Conservation (phyloP, 2,888 invertebrate genomes). For the Balanococcus diminutus region DNA sequence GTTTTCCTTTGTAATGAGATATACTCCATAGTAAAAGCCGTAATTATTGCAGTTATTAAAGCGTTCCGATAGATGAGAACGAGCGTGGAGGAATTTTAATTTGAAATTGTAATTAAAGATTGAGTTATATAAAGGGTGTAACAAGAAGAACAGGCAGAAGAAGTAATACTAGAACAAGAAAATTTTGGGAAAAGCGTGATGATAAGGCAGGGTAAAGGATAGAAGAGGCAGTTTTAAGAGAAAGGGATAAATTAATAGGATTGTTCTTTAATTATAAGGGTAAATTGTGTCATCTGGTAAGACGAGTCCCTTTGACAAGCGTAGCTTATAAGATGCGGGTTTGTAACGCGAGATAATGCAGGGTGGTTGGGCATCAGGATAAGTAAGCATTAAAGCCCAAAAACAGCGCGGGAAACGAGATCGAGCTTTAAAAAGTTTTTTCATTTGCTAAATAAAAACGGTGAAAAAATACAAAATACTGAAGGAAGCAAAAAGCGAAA, state of each 20-base stretch:
- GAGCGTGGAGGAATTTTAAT: conserved; percentile 53
- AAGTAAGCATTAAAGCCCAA: conserved; percentile 19
- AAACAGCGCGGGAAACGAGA: conserved; percentile 3
- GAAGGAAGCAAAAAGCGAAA: background rate
- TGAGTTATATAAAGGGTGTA: conserved; percentile 52
- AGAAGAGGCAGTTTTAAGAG: background rate
- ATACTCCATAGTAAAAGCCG: conserved; percentile 45
- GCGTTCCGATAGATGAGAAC: conserved; percentile 28
- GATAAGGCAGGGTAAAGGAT: background rate
- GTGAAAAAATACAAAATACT: background rate
- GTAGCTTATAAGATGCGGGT: conserved; percentile 48
- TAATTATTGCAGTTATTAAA: conserved; percentile 54
- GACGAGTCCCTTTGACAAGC: conserved; percentile 54
- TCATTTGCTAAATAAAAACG: conserved; percentile 2
- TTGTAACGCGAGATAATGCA: conserved; percentile 16
- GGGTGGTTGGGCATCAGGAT: conserved; percentile 29
- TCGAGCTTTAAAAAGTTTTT: conserved; percentile 29
- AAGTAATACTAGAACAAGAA: conserved; percentile 46
- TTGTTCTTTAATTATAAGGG: conserved; percentile 56
- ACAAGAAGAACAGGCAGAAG: conserved; percentile 35
- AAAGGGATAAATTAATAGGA: conserved; percentile 55
- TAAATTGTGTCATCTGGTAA: conserved; percentile 54
- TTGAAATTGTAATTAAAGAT: conserved; percentile 55
- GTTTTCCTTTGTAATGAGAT: conserved; percentile 52
- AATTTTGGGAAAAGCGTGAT: conserved; percentile 32